Evolutionary conservation across 2,113 vertebrate species (phyloP).

Genomic region (Aldabrachelys gigantea): DNA sequence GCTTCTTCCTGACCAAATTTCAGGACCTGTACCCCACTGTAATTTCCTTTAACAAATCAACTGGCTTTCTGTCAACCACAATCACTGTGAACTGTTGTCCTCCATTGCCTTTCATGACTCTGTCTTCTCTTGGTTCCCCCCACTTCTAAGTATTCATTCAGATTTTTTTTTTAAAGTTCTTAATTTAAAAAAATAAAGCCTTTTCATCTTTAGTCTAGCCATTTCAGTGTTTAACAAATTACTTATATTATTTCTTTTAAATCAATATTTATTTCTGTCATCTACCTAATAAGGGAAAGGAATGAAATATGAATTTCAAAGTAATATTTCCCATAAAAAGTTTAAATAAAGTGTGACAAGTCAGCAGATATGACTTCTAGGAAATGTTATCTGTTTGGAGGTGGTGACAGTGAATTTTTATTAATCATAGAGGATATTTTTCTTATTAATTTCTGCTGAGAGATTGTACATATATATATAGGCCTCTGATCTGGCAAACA

Average conservation of each 20-base stretch:
- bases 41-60: background rate
- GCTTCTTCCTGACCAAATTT: background rate
- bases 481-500: background rate
- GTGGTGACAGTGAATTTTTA: slow-evolving; percentile 1
- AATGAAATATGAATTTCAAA: background rate
- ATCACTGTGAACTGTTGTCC: background rate
- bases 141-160: background rate
- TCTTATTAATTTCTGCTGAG: slow-evolving; percentile 12
- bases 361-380: slow-evolving; percentile 15
- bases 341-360: background rate
- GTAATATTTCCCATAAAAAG: background rate
- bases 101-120: background rate
- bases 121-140: background rate
- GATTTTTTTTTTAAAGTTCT: background rate
- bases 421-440: background rate
- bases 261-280: background rate
- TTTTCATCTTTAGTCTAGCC: background rate
- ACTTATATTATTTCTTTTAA: background rate
- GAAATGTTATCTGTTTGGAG: background rate
- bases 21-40: background rate
- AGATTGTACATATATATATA: background rate
- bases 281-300: background rate
- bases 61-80: background rate
- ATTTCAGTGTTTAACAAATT: background rate
- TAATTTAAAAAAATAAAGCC: background rate